Conservation (phyloP, 2,888 invertebrate species). For the Cantharis rufa region DNA sequence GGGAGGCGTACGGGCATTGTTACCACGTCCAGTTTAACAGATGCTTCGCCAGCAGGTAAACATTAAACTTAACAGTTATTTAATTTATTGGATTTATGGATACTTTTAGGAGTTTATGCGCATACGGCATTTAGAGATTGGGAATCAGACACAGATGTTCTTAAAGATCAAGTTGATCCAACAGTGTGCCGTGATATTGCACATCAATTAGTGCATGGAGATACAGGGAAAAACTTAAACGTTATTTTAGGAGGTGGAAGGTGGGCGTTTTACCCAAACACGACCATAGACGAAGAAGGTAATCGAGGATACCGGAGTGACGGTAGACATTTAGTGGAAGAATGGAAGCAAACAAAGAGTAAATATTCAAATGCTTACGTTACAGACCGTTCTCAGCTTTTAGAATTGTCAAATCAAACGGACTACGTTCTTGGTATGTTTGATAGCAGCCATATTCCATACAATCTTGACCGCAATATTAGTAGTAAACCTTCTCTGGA, state of each 20-base stretch:
- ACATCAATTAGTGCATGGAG: conserved; percentile 67
- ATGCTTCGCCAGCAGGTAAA: conserved; percentile 72
- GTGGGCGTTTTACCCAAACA: conserved; percentile 65
- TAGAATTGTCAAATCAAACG: not conserved
- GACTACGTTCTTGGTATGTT: not conserved
- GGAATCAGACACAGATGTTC: conserved; percentile 69
- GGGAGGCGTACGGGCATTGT: conserved; percentile 71
- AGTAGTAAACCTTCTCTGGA: conserved; percentile 65
- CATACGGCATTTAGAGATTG: conserved; percentile 73
- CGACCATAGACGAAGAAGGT: conserved; percentile 53
- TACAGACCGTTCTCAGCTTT: not conserved
- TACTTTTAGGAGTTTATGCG: conserved; percentile 61
- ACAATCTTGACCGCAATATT: not conserved
- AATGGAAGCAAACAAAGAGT: not conserved
- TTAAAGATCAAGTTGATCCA: conserved; percentile 56
- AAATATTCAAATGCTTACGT: not conserved
- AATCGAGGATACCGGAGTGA: conserved; percentile 26
- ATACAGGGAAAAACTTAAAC: conserved; percentile 70
- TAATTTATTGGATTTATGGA: no score
- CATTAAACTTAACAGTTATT: not conserved
- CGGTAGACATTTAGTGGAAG: not conserved
- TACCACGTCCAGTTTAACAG: conserved; percentile 79
- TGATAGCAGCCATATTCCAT: not conserved
- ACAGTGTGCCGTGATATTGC: conserved; percentile 73
- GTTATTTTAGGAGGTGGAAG: conserved; percentile 81